phyloP scores from a whole-genome alignment of 2,888 invertebrate species.

The Euzetes globulus region DNA sequence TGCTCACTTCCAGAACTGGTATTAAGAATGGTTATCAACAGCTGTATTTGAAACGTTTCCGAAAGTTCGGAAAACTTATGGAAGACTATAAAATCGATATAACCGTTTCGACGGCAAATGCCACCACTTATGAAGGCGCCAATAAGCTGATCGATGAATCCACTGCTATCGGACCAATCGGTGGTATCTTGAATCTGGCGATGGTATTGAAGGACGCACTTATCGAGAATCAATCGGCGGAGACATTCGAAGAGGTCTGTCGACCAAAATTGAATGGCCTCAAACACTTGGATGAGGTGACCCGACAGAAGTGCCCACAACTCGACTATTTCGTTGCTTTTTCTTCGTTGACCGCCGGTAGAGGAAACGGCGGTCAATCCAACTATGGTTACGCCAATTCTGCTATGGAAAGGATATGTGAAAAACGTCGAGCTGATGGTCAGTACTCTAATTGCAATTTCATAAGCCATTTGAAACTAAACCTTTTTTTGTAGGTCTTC shows the following conservation, averaged over 20 bases:
- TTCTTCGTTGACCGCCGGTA: slow-evolving; percentile 91
- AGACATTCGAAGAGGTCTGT: slow-evolving; percentile 69
- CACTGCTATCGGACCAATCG: slow-evolving; percentile 61
- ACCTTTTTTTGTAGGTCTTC: slow-evolving; percentile 56
- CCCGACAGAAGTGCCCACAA: slow-evolving; percentile 66
- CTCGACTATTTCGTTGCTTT: slow-evolving; percentile 87
- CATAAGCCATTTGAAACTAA: neutral
- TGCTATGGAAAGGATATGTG: slow-evolving; percentile 90
- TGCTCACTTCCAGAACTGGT: slow-evolving; percentile 82
- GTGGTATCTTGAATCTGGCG: slow-evolving; percentile 87
- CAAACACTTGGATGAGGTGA: slow-evolving; percentile 67
- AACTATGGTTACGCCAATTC: slow-evolving; percentile 94
- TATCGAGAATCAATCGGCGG: slow-evolving; percentile 72
- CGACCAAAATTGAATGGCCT: slow-evolving; percentile 77
- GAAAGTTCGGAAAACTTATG: slow-evolving; percentile 37
- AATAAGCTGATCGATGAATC: slow-evolving; percentile 60
- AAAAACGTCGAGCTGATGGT: slow-evolving; percentile 63
- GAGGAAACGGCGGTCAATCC: slow-evolving; percentile 89
- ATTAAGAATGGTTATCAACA: slow-evolving; percentile 87
- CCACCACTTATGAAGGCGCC: slow-evolving; percentile 63
- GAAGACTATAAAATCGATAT: slow-evolving; percentile 59
- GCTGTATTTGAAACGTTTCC: slow-evolving; percentile 62
- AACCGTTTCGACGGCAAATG: slow-evolving; percentile 62
- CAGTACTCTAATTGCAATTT: neutral
- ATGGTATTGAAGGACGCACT: slow-evolving; percentile 69